A percentile compares a stretch with the other conserved stretches of the same genome.
Conservation (phyloP, 2,113 vertebrate genomes). For the Oceanites oceanicus region DNA sequence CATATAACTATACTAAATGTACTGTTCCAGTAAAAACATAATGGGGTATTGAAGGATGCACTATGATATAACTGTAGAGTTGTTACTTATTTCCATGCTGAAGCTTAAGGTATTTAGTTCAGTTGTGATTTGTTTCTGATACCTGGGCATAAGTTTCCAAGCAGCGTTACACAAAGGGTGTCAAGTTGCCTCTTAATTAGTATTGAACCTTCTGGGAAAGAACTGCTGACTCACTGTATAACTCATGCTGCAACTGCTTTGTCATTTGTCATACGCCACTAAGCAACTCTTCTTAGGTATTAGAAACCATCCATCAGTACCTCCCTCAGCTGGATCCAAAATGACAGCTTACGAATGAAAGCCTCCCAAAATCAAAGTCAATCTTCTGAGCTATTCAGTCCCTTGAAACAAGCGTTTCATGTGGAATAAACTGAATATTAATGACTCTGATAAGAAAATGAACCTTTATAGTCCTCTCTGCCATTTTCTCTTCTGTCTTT, state of each 20-base stretch:
- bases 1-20: background rate
- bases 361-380: conserved; percentile 59
- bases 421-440: conserved; percentile 28
- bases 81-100: background rate
- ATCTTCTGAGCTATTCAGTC: conserved; percentile 16
- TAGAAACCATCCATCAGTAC: conserved; percentile 52
- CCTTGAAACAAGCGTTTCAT: background rate
- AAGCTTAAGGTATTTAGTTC: background rate
- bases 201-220: conserved; percentile 55
- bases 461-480: background rate
- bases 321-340: conserved; percentile 32
- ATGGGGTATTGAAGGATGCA: background rate
- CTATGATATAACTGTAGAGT: background rate
- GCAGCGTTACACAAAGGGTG: background rate
- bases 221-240: conserved; percentile 58
- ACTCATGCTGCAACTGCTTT: conserved; percentile 36
- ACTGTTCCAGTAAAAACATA: background rate
- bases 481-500: background rate
- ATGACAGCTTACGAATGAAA: conserved; percentile 58
- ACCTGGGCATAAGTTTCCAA: background rate
- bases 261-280: conserved; percentile 44
- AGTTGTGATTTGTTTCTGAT: conserved; percentile 3
- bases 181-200: conserved; percentile 34
- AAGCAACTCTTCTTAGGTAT: conserved; percentile 32
- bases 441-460: background rate